Conservation (phyloP, 2,888 invertebrate species). For the Buathra laborator region DNA sequence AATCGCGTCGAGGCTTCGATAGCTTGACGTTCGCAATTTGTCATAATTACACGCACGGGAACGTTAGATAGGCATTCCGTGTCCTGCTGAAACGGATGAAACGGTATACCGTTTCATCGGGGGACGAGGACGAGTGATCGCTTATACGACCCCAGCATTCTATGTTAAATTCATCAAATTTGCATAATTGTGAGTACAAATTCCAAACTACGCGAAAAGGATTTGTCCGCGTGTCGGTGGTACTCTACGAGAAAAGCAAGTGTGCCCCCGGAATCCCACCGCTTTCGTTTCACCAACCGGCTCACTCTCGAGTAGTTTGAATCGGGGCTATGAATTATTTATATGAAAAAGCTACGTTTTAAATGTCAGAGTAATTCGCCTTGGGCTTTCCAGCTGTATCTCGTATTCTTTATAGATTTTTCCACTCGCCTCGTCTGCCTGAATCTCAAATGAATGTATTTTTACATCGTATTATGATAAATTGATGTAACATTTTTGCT, state of each 20-base stretch:
- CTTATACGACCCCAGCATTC: constrained; percentile 40
- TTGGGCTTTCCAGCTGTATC: constrained; percentile 30
- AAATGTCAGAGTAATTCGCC: constrained; percentile 74
- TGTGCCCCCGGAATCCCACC: neutral
- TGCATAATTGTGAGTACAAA: constrained; percentile 81
- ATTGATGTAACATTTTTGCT: constrained; percentile 4
- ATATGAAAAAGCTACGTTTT: constrained; percentile 76
- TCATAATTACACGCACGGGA: constrained; percentile 26
- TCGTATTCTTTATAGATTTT: constrained; percentile 51
- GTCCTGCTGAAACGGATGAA: too few relatives aligned
- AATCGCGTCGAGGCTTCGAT: neutral
- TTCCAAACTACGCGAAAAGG: constrained; percentile 76
- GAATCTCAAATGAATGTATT: constrained; percentile 9
- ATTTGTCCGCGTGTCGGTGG: constrained; percentile 70
- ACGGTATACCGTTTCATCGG: constrained; percentile 10
- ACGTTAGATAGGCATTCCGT: neutral
- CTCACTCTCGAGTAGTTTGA: constrained; percentile 52
- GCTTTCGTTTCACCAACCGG: constrained; percentile 19
- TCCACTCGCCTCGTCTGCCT: constrained; percentile 12
- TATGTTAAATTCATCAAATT: constrained; percentile 71
- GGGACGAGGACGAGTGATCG: neutral
- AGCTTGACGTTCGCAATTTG: constrained; percentile 19
- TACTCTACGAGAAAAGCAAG: constrained; percentile 5
- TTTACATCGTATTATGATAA: neutral
- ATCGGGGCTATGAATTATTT: constrained; percentile 79